phyloP scores from a whole-genome alignment of 2,888 invertebrate species.

The Drosophila niveifrons region DNA sequence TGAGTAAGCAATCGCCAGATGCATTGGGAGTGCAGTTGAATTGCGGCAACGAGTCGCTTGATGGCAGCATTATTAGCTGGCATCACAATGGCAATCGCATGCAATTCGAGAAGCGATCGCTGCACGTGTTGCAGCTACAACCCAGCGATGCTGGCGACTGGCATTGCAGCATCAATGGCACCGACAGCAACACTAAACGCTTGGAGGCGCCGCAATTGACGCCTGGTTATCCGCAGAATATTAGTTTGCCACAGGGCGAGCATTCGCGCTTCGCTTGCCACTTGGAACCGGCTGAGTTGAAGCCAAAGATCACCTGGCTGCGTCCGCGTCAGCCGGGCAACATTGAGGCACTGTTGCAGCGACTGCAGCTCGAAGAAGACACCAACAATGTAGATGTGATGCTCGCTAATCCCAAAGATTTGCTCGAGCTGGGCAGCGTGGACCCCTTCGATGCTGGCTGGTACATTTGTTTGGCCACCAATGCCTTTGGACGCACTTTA shows the following conservation, averaged over 20 bases:
- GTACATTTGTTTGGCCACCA: slow-evolving; percentile 97
- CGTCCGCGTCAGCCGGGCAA: slow-evolving; percentile 43
- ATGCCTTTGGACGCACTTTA: slow-evolving; percentile 91
- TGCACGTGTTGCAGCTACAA: slow-evolving; percentile 91
- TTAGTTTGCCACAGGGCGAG: slow-evolving; percentile 90
- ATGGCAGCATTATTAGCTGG: slow-evolving; percentile 93
- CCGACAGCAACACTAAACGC: slow-evolving; percentile 88
- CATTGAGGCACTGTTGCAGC: slow-evolving; percentile 41
- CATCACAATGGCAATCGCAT: slow-evolving; percentile 88
- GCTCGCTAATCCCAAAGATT: slow-evolving; percentile 85
- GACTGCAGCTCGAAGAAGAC: slow-evolving; percentile 15
- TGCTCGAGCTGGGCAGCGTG: slow-evolving; percentile 92
- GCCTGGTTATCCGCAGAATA: slow-evolving; percentile 90
- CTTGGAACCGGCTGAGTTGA: slow-evolving; percentile 89
- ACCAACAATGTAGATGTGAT: slow-evolving; percentile 27
- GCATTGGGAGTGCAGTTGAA: slow-evolving; percentile 87
- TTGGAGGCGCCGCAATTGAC: slow-evolving; percentile 86
- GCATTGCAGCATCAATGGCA: slow-evolving; percentile 93
- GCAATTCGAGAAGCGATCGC: slow-evolving; percentile 89
- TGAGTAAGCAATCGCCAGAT: slow-evolving; percentile 31
- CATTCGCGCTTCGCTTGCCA: slow-evolving; percentile 91
- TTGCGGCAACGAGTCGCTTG: slow-evolving; percentile 87
- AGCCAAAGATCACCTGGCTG: slow-evolving; percentile 92
- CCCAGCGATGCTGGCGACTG: slow-evolving; percentile 94
- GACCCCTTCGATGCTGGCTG: slow-evolving; percentile 95